Conservation (phyloP, 2,797 vertebrate species). For the Sebastes diploproa region DNA sequence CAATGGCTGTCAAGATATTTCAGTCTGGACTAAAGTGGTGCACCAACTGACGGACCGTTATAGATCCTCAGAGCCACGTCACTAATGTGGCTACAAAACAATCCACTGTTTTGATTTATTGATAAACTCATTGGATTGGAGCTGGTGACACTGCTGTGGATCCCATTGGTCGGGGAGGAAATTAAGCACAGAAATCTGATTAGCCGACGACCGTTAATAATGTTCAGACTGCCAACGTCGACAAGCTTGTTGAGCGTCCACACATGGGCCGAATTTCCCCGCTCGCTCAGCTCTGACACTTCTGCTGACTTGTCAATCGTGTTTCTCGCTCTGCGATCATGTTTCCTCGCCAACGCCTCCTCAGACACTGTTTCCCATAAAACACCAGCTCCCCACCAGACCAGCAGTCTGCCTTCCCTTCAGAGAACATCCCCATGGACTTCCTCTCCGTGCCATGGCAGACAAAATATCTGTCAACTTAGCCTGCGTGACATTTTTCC, state of each 20-base stretch:
- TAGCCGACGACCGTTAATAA: neutral
- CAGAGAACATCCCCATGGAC: constrained; percentile 2
- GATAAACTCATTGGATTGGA: neutral
- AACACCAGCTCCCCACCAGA: neutral
- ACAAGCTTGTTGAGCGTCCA: constrained; percentile 2
- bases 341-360: neutral
- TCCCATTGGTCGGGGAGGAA: neutral
- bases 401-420: neutral
- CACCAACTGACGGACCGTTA: no score
- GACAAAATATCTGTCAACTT: constrained; percentile 13
- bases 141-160: neutral
- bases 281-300: constrained; percentile 1
- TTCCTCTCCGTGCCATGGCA: neutral
- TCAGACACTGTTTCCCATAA: constrained; percentile 29
- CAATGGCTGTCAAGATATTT: no score
- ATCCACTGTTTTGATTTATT: neutral
- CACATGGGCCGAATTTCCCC: constrained; percentile 23
- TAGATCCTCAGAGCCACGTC: no score
- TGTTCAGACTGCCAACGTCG: constrained; percentile 1
- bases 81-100: no score
- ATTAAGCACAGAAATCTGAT: constrained; percentile 2
- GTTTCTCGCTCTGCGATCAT: constrained; percentile 5
- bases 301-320: constrained; percentile 25
- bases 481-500: neutral
- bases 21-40: no score